These are phyloP conservation scores for Zygogramma bicolorata DNA, from an alignment of 2,888 invertebrate species.

Conservation along the genomic window DNA sequence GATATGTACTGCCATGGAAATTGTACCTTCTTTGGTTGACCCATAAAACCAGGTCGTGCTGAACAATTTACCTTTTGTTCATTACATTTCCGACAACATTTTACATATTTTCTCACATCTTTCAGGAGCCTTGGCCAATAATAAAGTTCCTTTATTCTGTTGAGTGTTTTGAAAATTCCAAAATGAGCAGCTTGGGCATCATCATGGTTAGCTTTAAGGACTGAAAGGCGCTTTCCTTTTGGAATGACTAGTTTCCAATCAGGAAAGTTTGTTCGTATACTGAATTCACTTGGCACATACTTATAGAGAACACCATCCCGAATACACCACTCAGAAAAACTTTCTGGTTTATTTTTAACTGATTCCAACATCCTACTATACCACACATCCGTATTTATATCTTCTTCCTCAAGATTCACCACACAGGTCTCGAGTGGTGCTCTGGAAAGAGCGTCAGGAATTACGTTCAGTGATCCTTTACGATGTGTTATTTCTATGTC, in stretches of 20 bases:
- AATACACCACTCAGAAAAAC: neutral
- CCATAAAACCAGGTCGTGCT: neutral
- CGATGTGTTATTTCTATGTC: no score
- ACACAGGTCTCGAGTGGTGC: no score
- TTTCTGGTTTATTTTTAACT: neutral
- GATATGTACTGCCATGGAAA: neutral
- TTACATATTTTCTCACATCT: constrained; percentile 1
- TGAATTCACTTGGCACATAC: neutral
- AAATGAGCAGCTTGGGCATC: neutral
- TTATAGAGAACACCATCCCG: neutral
- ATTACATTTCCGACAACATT: neutral
- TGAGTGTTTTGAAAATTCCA: neutral
- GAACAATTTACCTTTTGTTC: neutral
- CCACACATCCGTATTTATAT: neutral
- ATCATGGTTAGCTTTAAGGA: neutral
- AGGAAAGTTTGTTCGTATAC: neutral
- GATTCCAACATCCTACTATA: neutral
- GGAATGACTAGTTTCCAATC: neutral
- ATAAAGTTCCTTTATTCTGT: neutral
- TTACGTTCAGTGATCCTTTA: no score
- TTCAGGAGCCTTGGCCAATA: neutral
- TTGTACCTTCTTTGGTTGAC: neutral
- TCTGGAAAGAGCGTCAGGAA: no score
- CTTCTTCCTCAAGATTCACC: no score
- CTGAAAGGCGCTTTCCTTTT: neutral